A percentile compares a stretch with the other conserved stretches of the same genome.
phyloP scores from a whole-genome alignment of 2,113 vertebrate species.

The Stegostoma tigrinum region DNA sequence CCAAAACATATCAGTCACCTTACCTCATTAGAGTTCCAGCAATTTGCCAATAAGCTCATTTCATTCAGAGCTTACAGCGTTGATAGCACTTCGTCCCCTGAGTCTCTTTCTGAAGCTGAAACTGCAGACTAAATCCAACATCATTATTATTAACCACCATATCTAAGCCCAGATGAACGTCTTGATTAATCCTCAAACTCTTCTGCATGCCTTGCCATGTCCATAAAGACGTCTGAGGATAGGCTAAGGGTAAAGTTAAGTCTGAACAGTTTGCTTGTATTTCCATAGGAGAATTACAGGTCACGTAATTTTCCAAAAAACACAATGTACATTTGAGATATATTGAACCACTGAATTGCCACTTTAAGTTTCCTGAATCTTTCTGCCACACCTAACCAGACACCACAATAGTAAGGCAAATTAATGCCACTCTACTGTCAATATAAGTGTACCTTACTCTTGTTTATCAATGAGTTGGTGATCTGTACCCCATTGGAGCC shows the following conservation, averaged over 20 bases:
- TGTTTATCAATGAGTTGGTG: background rate
- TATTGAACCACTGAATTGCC: background rate
- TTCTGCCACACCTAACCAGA: background rate
- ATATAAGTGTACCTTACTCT: background rate
- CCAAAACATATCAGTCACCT: slow-evolving; percentile 4
- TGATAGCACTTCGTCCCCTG: background rate
- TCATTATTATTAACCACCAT: background rate
- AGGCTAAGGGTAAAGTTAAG: background rate
- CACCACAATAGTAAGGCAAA: background rate
- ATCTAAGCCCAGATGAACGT: background rate
- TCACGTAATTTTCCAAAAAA: background rate
- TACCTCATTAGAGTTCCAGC: slow-evolving; percentile 5
- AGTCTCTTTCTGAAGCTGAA: background rate
- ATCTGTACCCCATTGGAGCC: background rate
- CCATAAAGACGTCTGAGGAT: background rate
- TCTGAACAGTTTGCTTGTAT: too few species aligned
- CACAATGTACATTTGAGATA: background rate
- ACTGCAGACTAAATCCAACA: background rate
- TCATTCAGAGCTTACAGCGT: background rate
- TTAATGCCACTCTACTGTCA: background rate
- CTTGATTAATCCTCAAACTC: background rate
- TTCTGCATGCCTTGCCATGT: background rate
- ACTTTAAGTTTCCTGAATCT: too few species aligned
- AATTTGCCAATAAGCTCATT: slow-evolving; percentile 16
- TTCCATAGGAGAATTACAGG: background rate